Conservation (phyloP, 2,888 invertebrate genomes). For the Fissipunctia ypsillon region DNA sequence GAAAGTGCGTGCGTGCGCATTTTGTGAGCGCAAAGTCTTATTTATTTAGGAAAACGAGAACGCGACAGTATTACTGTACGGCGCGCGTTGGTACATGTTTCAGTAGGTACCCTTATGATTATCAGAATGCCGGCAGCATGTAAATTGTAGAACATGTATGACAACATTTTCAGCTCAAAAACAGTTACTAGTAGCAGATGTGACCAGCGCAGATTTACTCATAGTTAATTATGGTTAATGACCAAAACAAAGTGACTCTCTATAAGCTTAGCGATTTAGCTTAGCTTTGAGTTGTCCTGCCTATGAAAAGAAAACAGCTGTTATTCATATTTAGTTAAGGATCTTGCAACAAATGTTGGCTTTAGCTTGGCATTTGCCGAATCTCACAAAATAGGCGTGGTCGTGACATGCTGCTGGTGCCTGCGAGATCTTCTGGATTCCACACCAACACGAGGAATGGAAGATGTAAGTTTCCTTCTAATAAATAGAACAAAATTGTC, state of each 20-base stretch:
- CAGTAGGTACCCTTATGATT: not conserved
- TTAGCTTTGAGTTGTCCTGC: not conserved
- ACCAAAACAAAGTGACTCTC: not conserved
- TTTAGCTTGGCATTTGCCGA: not conserved
- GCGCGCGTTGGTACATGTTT: not conserved
- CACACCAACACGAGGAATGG: not conserved
- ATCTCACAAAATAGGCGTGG: conserved; percentile 1
- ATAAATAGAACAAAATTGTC: conserved; percentile 23
- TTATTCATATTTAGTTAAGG: not conserved
- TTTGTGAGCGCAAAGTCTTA: not conserved
- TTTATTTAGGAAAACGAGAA: not conserved
- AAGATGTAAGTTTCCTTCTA: conserved; percentile 16
- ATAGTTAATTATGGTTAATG: not conserved
- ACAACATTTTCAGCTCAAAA: not conserved
- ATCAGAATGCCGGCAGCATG: not conserved
- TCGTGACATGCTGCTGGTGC: not conserved
- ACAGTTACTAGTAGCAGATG: not conserved
- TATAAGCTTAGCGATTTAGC: conserved; percentile 4
- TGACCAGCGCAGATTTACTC: not conserved
- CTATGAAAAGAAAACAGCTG: not conserved
- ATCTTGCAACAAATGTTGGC: not conserved
- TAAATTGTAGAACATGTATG: not conserved
- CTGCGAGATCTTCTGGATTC: not conserved
- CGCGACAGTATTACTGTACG: not conserved
- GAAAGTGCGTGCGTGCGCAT: not conserved